These are phyloP conservation scores for Micropterix aruncella DNA, from an alignment of 2,888 invertebrate genomes.

Conservation along the genomic window DNA sequence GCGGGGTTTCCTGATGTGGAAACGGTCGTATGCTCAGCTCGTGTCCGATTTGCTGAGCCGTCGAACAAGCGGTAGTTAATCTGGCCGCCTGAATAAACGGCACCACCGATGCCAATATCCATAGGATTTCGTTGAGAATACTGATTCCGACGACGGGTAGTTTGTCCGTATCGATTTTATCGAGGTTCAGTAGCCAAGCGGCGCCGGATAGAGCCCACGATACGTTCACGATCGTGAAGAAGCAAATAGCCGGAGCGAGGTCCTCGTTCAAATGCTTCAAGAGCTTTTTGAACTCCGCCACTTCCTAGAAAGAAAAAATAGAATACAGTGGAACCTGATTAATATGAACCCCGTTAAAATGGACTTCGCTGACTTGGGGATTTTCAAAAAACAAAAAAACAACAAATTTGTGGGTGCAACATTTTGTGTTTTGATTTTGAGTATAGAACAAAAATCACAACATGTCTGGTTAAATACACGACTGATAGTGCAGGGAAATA, in stretches of 20 bases:
- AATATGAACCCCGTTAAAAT: too few species aligned
- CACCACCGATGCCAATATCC: slow-evolving; percentile 48
- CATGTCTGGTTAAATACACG: too few species aligned
- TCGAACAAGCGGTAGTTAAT: slow-evolving; percentile 55
- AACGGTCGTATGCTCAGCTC: slow-evolving; percentile 66
- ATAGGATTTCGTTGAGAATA: slow-evolving; percentile 43
- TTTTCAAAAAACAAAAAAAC: too few species aligned
- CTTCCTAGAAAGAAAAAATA: slow-evolving; percentile 40
- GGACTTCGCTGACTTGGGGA: too few species aligned
- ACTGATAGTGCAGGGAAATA: too few species aligned
- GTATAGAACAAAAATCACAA: too few species aligned
- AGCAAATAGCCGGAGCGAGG: slow-evolving; percentile 59
- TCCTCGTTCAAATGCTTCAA: slow-evolving; percentile 64
- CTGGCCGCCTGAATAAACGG: slow-evolving; percentile 70
- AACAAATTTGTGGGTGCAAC: too few species aligned
- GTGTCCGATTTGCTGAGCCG: slow-evolving; percentile 62
- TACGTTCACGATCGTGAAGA: slow-evolving; percentile 61
- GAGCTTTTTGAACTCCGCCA: slow-evolving; percentile 65
- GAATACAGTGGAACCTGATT: background rate
- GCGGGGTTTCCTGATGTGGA: slow-evolving; percentile 64
- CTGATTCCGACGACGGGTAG: slow-evolving; percentile 44
- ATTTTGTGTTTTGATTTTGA: too few species aligned
- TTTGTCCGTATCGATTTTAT: slow-evolving; percentile 41
- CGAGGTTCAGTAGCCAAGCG: slow-evolving; percentile 49
- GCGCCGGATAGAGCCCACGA: slow-evolving; percentile 58